A percentile compares a stretch with the other conserved stretches of the same genome.
These are phyloP conservation scores for Enteromius argenteus DNA, from an alignment of 2,797 vertebrate genomes.

Conservation along the genomic window DNA sequence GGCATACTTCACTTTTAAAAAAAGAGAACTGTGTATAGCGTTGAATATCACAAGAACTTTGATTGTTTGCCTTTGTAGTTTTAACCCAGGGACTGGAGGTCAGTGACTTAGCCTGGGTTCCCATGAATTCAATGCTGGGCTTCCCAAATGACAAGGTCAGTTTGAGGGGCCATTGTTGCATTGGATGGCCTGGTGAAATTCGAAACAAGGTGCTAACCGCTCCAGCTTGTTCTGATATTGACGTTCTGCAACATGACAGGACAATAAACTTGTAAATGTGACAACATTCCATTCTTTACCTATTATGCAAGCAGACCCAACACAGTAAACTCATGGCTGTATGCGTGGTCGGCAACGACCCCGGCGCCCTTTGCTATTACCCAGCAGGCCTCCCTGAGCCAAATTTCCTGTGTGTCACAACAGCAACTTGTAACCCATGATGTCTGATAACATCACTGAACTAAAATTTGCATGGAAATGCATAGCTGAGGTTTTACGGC, in stretches of 20 bases:
- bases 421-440: background rate
- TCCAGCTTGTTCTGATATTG: conserved; percentile 67
- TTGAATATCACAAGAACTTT: conserved; percentile 16
- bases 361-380: background rate
- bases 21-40: background rate
- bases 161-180: conserved; percentile 36
- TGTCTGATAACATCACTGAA: background rate
- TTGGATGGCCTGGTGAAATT: conserved; percentile 25
- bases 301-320: conserved; percentile 67
- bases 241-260: conserved; percentile 71
- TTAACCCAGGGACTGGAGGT: conserved; percentile 19
- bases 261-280: conserved; percentile 69
- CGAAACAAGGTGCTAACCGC: conserved; percentile 67
- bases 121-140: conserved; percentile 3
- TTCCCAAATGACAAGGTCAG: conserved; percentile 27
- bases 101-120: conserved; percentile 11
- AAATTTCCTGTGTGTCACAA: conserved; percentile 30
- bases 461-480: conserved; percentile 8
- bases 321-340: conserved; percentile 50
- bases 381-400: background rate
- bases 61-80: conserved; percentile 13
- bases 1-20: background rate
- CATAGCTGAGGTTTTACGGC: background rate
- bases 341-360: conserved; percentile 18
- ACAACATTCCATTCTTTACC: conserved; percentile 73